Percentiles rank a stretch among this genome's conserved stretches.
These are phyloP conservation scores for Drosophila funebris DNA, from an alignment of 1,140 invertebrate species.

Conservation along the genomic window DNA sequence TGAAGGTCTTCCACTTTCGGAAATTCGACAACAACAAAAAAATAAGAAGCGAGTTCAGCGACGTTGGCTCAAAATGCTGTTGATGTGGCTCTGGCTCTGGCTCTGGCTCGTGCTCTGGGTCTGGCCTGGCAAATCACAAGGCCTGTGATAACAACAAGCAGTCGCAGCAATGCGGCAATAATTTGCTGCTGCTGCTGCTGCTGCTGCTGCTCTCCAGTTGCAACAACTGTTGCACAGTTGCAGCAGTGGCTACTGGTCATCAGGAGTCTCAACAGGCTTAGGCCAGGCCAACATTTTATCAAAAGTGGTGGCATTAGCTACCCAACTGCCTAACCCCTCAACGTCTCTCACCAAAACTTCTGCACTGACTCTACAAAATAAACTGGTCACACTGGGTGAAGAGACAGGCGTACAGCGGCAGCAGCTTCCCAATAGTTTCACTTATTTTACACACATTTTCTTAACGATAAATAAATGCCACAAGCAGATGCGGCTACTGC, in stretches of 20 bases:
- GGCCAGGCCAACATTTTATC: constrained; percentile 74
- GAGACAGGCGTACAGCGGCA: constrained; percentile 37
- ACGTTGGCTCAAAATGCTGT: constrained; percentile 12
- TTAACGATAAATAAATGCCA: constrained; percentile 81
- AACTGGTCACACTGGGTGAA: constrained; percentile 69
- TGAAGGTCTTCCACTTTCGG: constrained; percentile 82
- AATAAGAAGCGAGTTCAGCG: constrained; percentile 24
- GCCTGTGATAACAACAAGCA: constrained; percentile 72
- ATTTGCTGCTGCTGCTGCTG: constrained; percentile 55
- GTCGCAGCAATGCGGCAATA: constrained; percentile 73
- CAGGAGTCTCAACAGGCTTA: constrained; percentile 62
- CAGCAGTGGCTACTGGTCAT: constrained; percentile 30
- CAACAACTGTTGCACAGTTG: neutral
- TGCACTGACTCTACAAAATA: constrained; percentile 10
- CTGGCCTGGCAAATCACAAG: constrained; percentile 67
- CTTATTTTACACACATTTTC: constrained; percentile 81
- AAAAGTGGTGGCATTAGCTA: constrained; percentile 77
- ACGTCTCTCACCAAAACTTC: neutral
- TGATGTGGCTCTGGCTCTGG: constrained; percentile 25
- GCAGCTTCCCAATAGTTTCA: constrained; percentile 76
- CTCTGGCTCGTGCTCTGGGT: constrained; percentile 6
- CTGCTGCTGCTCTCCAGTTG: constrained; percentile 26
- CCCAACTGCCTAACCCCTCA: neutral
- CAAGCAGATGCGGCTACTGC: constrained; percentile 70
- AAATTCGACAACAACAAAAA: constrained; percentile 71